These are phyloP conservation scores for Papilio aristodemus DNA, from an alignment of 1,140 invertebrate species.

Conservation along the genomic window DNA sequence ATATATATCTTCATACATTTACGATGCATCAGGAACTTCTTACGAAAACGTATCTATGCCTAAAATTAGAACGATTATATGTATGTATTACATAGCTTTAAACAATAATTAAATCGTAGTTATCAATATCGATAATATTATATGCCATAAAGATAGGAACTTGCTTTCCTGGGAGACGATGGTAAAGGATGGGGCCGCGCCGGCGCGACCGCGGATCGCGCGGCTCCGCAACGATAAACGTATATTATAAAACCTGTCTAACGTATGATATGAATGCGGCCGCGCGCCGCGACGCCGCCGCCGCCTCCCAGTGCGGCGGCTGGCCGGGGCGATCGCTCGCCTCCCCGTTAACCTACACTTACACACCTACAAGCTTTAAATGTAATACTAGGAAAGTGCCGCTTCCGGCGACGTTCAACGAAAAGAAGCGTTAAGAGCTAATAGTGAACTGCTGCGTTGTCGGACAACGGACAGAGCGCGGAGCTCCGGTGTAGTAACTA, in stretches of 20 bases:
- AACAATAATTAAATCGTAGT: constrained; percentile 82
- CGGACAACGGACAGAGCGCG: constrained; percentile 77
- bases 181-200: constrained; percentile 60
- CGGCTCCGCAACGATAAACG: constrained; percentile 71
- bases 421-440: constrained; percentile 79
- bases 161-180: constrained; percentile 84
- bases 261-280: constrained; percentile 78
- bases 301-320: constrained; percentile 74
- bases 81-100: constrained; percentile 82
- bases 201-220: constrained; percentile 67
- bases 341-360: constrained; percentile 73
- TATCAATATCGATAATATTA: constrained; percentile 82
- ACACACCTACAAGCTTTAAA: constrained; percentile 77
- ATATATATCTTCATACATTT: constrained; percentile 80
- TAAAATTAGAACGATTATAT: constrained; percentile 82
- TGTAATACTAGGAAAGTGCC: constrained; percentile 75
- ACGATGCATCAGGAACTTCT: constrained; percentile 81
- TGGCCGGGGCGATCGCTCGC: constrained; percentile 39
- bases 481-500: constrained; percentile 75
- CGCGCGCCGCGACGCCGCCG: constrained; percentile 61
- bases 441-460: constrained; percentile 80
- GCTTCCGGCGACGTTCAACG: constrained; percentile 69
- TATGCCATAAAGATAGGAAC: constrained; percentile 84
- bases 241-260: constrained; percentile 79
- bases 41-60: constrained; percentile 81